These are phyloP conservation scores for Archocentrus centrarchus DNA, from an alignment of 2,113 vertebrate genomes.

Conservation along the genomic window DNA sequence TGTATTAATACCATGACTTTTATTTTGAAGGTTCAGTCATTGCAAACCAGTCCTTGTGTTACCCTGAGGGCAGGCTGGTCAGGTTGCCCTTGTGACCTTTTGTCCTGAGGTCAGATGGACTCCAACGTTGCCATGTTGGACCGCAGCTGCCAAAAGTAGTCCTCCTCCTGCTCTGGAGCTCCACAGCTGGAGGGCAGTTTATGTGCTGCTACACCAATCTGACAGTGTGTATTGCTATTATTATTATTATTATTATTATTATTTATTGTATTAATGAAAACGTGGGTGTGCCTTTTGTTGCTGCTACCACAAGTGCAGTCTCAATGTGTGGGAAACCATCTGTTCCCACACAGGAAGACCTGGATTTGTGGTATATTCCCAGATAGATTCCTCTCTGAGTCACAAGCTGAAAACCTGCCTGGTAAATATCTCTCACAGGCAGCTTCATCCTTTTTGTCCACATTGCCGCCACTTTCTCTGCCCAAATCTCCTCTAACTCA, in stretches of 20 bases:
- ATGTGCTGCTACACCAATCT: neutral
- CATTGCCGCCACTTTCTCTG: neutral
- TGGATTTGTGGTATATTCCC: neutral
- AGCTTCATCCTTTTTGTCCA: neutral
- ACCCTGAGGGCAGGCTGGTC: neutral
- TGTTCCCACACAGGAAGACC: neutral
- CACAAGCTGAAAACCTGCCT: neutral
- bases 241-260: no score
- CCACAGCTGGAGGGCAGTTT: neutral
- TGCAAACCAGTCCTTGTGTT: neutral
- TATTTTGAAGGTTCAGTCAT: neutral
- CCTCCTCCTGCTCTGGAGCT: neutral
- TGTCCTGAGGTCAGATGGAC: no score
- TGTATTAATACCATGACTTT: neutral
- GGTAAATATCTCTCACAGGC: accelerated
- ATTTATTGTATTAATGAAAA: neutral
- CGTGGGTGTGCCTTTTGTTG: neutral
- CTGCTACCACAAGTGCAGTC: accelerated
- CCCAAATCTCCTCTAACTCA: neutral
- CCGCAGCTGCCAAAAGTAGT: neutral
- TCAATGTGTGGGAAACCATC: no score
- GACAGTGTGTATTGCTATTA: no score
- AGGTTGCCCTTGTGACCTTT: accelerated
- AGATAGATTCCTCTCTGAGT: neutral
- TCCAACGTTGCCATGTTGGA: neutral